Base-by-base conservation (phyloP, 2,888 invertebrate genomes). In the Nemoura dubitans region DNA sequence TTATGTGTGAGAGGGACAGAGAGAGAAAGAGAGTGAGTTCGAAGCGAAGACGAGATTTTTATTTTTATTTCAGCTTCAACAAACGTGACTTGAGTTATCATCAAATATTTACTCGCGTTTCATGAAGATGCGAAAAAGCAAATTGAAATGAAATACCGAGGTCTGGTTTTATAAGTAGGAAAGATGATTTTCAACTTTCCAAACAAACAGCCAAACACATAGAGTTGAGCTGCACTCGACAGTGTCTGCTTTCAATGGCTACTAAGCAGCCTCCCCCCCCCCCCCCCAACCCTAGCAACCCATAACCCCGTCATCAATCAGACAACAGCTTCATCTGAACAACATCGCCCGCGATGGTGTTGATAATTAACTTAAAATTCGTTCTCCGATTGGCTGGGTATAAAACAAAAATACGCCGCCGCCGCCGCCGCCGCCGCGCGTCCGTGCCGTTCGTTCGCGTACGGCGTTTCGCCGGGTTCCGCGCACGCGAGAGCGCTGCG, bases 61-160 rank as follows among this genome's bases (percentile, higher is more conserved):
- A 81, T 81, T 30, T 81, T 81, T 81, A 28, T 81, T 81, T 81
- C 59, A 59, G 59, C 21, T 59, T 59, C 21, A 21, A 59, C 59
- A 30, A 83, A 42, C 83, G 83, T 42, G 83, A 42, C 83, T 83
- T 6, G 42, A 88, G 88, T 86, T 88, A 88, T 88, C 87, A 81
- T 88, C 88, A 88, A 88, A 88, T 88, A 88, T 88, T 88, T 88
- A 88, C 88, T 86, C 86, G 88, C 87, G 87, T 88, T 88, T 88
- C 87, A 83, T 83, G 83, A 83, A 83, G 83, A 42, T 26, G 78
- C 78, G 42, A 25, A 83, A 83, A 83, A 83, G 42, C 43, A 36
- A 83, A 83, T 36, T 83, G 83, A 83, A 83, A 83, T 83, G 83
- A 83, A 83, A 83, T 83, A 83, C 43, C 42, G 42, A 36, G 36